These are phyloP conservation scores for Lepus europaeus DNA, from an alignment of 2,113 vertebrate species.

Conservation along the genomic window DNA sequence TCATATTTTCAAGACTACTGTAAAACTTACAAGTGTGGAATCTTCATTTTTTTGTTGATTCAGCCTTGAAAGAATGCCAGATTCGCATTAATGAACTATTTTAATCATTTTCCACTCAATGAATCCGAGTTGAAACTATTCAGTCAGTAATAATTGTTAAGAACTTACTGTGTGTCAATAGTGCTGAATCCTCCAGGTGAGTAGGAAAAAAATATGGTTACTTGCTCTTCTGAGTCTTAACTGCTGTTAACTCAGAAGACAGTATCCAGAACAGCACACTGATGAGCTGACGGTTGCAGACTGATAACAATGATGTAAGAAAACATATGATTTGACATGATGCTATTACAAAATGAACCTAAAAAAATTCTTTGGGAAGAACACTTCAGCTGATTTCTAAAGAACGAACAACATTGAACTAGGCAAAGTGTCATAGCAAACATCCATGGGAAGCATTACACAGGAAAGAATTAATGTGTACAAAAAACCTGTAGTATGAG, in stretches of 20 bases:
- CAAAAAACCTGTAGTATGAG: background rate
- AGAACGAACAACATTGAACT: background rate
- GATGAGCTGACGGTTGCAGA: background rate
- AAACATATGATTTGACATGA: background rate
- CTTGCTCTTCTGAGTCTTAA: background rate
- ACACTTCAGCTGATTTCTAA: background rate
- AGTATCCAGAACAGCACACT: background rate
- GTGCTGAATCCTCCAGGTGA: background rate
- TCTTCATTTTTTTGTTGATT: conserved; percentile 47
- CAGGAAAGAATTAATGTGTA: background rate
- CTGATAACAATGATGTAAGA: background rate
- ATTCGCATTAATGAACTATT: conserved; percentile 17
- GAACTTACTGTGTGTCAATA: background rate
- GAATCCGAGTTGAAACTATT: background rate
- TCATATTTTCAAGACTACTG: conserved; percentile 62
- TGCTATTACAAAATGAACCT: background rate
- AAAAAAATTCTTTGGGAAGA: background rate
- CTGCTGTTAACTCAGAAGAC: background rate
- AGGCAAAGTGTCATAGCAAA: background rate
- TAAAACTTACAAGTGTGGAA: conserved; percentile 64
- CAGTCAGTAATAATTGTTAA: background rate
- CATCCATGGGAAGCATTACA: background rate
- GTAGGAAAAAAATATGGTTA: background rate
- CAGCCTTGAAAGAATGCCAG: conserved; percentile 4
- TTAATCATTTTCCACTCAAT: background rate